phyloP scores from a whole-genome alignment of 2,888 invertebrate species.

The Meta bourneti region DNA sequence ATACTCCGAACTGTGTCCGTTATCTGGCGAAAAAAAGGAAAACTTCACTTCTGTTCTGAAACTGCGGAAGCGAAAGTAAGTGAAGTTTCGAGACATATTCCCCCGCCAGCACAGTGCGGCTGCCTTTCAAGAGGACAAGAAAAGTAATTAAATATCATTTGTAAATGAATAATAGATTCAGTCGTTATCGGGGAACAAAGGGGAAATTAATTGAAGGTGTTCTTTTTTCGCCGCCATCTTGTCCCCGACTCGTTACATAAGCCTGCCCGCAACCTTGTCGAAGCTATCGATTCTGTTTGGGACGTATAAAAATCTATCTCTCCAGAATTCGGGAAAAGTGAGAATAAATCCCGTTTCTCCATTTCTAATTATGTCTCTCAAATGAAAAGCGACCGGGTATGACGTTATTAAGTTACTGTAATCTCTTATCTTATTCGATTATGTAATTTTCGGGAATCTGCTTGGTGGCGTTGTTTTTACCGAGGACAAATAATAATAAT shows the following conservation, averaged over 20 bases:
- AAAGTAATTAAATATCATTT: conserved; percentile 28
- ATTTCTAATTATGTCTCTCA: conserved; percentile 21
- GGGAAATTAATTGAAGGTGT: conserved; percentile 12
- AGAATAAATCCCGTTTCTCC: background rate
- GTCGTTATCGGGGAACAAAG: conserved; percentile 2
- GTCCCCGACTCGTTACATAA: too few relatives aligned
- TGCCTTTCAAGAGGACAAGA: background rate
- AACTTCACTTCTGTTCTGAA: background rate
- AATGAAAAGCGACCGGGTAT: background rate
- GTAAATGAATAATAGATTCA: conserved; percentile 8
- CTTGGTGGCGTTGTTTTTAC: conserved; percentile 9
- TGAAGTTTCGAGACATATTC: background rate
- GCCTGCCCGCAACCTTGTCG: background rate
- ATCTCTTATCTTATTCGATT: conserved; percentile 17
- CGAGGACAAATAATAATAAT: background rate
- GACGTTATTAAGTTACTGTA: conserved; percentile 24
- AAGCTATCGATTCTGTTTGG: conserved; percentile 1
- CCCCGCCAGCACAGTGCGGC: background rate
- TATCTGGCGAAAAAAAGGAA: background rate
- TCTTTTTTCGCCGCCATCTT: conserved; percentile 1
- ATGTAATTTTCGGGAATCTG: conserved; percentile 10
- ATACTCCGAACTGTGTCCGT: background rate
- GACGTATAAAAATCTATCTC: background rate
- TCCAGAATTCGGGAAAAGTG: background rate
- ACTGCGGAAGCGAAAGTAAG: background rate